Evolutionary conservation across 30 jellyfish, hydroid and myxozoan species (phyloP), one percentile per base, ranked within the genome.

Genomic region (Rhopilema esculentum): DNA sequence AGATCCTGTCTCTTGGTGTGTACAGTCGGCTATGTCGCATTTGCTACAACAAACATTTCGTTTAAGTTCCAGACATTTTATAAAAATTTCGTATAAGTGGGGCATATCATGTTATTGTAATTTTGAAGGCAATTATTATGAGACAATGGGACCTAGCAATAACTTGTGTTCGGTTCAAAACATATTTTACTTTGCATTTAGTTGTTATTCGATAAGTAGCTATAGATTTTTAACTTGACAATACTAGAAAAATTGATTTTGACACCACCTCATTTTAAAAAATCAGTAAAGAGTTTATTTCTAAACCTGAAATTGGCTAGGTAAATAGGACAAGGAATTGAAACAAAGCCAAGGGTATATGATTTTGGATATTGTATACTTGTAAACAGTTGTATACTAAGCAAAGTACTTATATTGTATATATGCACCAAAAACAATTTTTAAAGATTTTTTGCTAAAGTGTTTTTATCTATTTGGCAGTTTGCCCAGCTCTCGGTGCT

Each of bases 401-500:
- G n/a, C n/a, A n/a, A n/a, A n/a, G n/a, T n/a, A 40, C 57, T 40
- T 40, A 40, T 40, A 40, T 40, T 40, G 57, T 40, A 40, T 40
- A 40, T 40, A 40, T 40, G 57, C 57, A 40, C 57, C 12, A 40
- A 40, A 40, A 40, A 40, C 57, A 40, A 40, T 40, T 40, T 40
- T 40, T 40, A 40, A 40, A 40, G 57, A 40, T 40, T 40, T 40
- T 40, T 40, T 40, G 57, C 57, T 40, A 40, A 40, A 40, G 57
- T 40, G 57, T 40, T 40, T 40, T 40, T 40, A 40, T 40, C 57
- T 40, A 40, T 40, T 40, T 68, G 63, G 75, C 62, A 57, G 32
- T 77, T 0, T 75, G 52, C 51, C 78, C 78, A 25, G 88, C 61
- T 49, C 79, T 52, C 23, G 82, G 49, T 50, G 48, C 48, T 30